Base-by-base conservation (phyloP, 2,797 vertebrate species). In the Aulostomus chinensis region DNA sequence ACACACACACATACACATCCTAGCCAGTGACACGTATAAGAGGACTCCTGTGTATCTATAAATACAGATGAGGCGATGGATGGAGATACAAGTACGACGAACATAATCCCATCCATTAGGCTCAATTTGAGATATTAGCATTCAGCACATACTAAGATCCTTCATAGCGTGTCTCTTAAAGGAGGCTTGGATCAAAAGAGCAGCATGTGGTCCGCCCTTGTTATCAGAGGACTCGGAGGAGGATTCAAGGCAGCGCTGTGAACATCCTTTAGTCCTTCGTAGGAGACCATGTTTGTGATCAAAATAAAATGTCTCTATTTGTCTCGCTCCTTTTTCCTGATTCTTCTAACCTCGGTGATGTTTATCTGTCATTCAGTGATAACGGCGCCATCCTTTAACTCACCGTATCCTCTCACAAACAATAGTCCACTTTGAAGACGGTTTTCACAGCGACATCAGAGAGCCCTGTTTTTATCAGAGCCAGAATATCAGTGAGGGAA, bases 1-100 rank as follows among this genome's bases (percentile, higher is more conserved):
- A 2, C 21, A 38, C 47, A 24, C 11, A 7, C 25, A 20, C 6
- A 25, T 31, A 13, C 13, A 20, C 4, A 2, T 46, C 24, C 22
- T 12, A 39, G 17, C 41, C 26, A 37, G 47, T 57, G 73, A 66
- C 56, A 15, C 41, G 29, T 24, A 36, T 46, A 72, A 4, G 15
- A 67, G 32, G 9, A 11, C 26, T 6, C 16, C 30, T 7, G 5
- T 14, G 31, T n/a, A 17, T 53, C 16, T 16, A 9, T 21, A 7
- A 25, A 48, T 17, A 31, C 16, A 26, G 7, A 54, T 25, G 31
- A 48, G 5, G 2, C 32, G 13, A 39, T 40, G 22, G 31, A 37
- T 18, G 45, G 32, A 37, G 11, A 25, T 25, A 25, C 24, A 25
- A 7, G 24, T 25, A 25, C 24, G 9, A 7, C 6, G 24, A 25